phyloP scores from a whole-genome alignment of 1,140 invertebrate genomes.

The Neodiprion fabricii region DNA sequence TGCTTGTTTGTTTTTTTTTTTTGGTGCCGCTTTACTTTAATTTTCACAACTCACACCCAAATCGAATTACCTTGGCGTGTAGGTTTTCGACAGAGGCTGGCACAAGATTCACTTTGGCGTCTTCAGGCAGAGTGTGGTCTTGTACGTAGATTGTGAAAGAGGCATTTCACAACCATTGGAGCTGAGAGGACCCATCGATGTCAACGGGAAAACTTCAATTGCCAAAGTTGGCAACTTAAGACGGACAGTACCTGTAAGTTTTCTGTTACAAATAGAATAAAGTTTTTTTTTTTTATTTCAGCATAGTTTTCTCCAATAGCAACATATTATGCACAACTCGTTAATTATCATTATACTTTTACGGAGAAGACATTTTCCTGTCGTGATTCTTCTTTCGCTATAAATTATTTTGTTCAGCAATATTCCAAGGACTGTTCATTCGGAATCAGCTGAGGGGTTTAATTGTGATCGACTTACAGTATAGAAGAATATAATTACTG shows the following conservation, averaged over 20 bases:
- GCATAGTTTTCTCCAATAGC: background rate
- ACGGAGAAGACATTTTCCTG: too few species aligned
- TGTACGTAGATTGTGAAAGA: conserved; percentile 76
- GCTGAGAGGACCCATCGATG: conserved; percentile 67
- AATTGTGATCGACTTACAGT: background rate
- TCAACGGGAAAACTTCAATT: conserved; percentile 72
- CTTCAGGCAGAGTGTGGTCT: conserved; percentile 67
- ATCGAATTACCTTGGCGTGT: conserved; percentile 26
- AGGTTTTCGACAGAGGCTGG: conserved; percentile 81
- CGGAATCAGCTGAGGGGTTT: background rate
- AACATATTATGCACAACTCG: background rate
- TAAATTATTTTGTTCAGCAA: too few species aligned
- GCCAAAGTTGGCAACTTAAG: conserved; percentile 66
- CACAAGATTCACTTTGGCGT: conserved; percentile 83
- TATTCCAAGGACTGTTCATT: conserved; percentile 8
- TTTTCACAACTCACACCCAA: too few species aligned
- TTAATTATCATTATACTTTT: too few species aligned
- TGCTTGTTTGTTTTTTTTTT: conserved; percentile 22
- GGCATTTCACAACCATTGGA: conserved; percentile 57
- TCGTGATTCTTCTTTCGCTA: too few species aligned
- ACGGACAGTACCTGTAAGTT: conserved; percentile 70
- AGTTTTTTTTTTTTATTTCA: background rate
- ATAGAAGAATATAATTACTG: background rate
- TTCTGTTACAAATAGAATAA: background rate
- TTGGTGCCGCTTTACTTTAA: background rate